Base-by-base conservation (phyloP, 2,888 invertebrate species). In the Heliconius charithonia region DNA sequence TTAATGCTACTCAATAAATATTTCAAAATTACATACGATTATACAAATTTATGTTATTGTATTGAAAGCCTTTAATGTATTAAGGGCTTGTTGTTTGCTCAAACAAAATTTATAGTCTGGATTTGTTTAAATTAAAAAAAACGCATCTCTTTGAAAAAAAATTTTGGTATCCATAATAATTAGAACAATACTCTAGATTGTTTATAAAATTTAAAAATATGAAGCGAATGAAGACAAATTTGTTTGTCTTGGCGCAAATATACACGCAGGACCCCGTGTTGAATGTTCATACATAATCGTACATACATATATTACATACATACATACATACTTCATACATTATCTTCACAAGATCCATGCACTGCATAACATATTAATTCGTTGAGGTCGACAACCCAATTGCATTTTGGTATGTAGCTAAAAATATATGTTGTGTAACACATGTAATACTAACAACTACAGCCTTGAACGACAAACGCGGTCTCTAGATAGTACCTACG, bases 361-460 rank as follows among this genome's bases (percentile, higher is more conserved):
- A 83, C 79, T 81, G 82, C 82, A 82, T 79, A 81, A 81, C 76
- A 80, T 83, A 83, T 79, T 79, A 83, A 82, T 82, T 81, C 76
- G 76, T 76, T 84, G 86, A 88, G 89, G 87, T 90, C 89, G 84
- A 86, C 86, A 88, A 89, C 89, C 89, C 85, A 85, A 84, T 80
- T 83, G 83, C 85, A 85, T 83, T 85, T 86, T 87, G 88, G 86
- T 86, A 82, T 83, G 79, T 77, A 77, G 77, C 85, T 86, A 87
- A 87, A 91, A 90, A 90, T 90, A 92, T 86, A 82, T 76, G 81
- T 91, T 89, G 88, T 89, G 89, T 86, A 88, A 90, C 83, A 82
- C 83, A 82, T 84, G 86, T 85, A 87, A 85, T 86, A 87, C 87
- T 84, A 87, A 88, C 88, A 88, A 86, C 84, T 73, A 88, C 86